Evolutionary conservation across 2,797 vertebrate genomes (phyloP).

Genomic region (Zalophus californianus): DNA sequence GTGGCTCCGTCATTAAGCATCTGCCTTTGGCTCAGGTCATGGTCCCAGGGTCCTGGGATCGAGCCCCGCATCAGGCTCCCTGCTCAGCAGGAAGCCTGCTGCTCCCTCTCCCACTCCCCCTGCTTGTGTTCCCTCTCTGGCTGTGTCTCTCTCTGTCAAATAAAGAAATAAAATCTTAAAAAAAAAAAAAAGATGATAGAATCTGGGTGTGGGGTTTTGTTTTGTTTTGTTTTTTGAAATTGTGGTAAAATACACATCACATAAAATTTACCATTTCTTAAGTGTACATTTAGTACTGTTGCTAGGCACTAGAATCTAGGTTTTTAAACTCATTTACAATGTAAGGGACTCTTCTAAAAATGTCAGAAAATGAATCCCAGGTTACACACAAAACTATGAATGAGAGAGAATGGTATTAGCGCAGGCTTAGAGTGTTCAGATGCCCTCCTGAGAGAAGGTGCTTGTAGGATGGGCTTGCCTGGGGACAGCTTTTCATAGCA

Average conservation of each 20-base stretch:
- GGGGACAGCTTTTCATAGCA: background rate
- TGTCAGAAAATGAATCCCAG: background rate
- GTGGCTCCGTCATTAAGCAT: too few relatives aligned
- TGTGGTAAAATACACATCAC: background rate
- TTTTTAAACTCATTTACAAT: background rate
- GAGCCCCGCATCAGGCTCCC: too few relatives aligned
- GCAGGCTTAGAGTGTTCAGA: background rate
- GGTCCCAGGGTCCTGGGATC: too few relatives aligned
- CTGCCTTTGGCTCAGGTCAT: too few relatives aligned
- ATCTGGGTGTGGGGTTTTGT: background rate
- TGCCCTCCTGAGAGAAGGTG: background rate
- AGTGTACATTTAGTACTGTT: background rate
- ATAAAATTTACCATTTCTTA: background rate
- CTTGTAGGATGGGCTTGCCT: background rate
- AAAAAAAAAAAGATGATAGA: too few relatives aligned
- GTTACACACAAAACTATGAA: background rate
- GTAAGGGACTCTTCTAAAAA: background rate
- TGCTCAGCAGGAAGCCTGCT: too few relatives aligned
- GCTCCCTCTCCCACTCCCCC: too few relatives aligned
- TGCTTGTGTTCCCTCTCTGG: too few relatives aligned
- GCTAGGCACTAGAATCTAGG: background rate
- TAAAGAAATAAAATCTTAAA: too few relatives aligned
- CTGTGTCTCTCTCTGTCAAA: too few relatives aligned
- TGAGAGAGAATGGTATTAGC: background rate
- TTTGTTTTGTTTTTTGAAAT: background rate